Evolutionary conservation across 2,113 vertebrate genomes (phyloP).

Genomic region (Crotophaga sulcirostris): DNA sequence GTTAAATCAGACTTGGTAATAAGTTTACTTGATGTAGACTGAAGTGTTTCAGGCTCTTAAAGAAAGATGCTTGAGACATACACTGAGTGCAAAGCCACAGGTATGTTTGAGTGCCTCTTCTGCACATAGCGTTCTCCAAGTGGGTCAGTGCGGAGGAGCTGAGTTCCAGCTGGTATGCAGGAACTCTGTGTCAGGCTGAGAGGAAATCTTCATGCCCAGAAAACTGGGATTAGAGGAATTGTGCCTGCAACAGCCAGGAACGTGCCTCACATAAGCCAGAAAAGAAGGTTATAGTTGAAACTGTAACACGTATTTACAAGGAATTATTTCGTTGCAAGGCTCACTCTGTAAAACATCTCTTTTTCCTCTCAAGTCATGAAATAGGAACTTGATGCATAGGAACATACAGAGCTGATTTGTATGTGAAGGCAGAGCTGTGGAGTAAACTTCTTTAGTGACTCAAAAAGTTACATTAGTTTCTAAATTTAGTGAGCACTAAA

Average conservation of each 20-base stretch:
- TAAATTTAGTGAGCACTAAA: background rate
- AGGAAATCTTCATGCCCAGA: background rate
- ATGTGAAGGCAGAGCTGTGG: background rate
- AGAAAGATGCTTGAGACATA: background rate
- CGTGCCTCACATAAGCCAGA: background rate
- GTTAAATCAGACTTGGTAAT: constrained; percentile 50
- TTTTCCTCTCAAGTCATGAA: background rate
- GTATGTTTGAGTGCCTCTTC: constrained; percentile 9
- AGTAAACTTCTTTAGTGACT: background rate
- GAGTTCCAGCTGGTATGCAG: background rate
- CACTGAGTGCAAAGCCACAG: background rate
- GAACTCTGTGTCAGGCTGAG: background rate
- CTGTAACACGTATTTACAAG: background rate
- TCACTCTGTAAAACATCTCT: background rate
- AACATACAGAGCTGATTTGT: background rate
- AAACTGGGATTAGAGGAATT: background rate
- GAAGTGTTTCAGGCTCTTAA: constrained; percentile 30
- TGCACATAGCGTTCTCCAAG: background rate
- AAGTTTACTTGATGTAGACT: constrained; percentile 54
- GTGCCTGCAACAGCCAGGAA: background rate
- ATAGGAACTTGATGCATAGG: background rate
- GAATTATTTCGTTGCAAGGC: background rate
- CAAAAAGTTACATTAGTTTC: background rate
- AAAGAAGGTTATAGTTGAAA: background rate
- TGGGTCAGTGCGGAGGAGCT: background rate